Percentiles rank a stretch among this genome's conserved stretches.
Conservation (phyloP, 2,888 invertebrate genomes). For the Amiota minor region DNA sequence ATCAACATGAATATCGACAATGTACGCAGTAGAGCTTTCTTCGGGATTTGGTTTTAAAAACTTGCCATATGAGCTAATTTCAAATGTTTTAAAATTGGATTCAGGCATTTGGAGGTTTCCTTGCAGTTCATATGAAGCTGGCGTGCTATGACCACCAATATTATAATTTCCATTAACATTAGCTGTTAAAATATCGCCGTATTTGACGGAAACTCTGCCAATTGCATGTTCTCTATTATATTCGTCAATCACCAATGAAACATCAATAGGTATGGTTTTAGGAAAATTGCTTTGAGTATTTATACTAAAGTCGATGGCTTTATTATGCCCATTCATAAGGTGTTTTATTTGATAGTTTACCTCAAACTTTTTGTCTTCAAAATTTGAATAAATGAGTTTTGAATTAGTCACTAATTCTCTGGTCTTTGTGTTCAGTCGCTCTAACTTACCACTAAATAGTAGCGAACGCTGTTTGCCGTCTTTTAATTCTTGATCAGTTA, state of each 20-base stretch:
- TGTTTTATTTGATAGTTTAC: conserved; percentile 71
- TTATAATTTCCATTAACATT: conserved; percentile 74
- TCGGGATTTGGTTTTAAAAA: conserved; percentile 60
- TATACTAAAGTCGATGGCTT: conserved; percentile 52
- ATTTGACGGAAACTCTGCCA: conserved; percentile 74
- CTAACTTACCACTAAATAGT: conserved; percentile 66
- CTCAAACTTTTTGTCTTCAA: conserved; percentile 74
- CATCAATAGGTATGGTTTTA: conserved; percentile 62
- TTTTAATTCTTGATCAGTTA: conserved; percentile 70
- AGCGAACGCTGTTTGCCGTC: conserved; percentile 71
- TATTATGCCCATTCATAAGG: conserved; percentile 63
- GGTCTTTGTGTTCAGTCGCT: conserved; percentile 73
- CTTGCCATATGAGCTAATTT: conserved; percentile 69
- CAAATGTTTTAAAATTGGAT: conserved; percentile 75
- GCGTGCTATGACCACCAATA: conserved; percentile 62
- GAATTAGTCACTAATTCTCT: conserved; percentile 71
- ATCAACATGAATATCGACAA: conserved; percentile 53
- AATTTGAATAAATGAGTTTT: conserved; percentile 73
- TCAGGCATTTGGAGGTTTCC: conserved; percentile 76
- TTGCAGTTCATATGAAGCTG: conserved; percentile 75
- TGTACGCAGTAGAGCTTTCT: conserved; percentile 41
- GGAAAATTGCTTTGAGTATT: conserved; percentile 67
- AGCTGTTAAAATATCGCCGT: conserved; percentile 73
- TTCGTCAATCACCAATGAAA: conserved; percentile 61
- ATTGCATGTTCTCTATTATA: conserved; percentile 63